A percentile compares a stretch with the other conserved stretches of the same genome.
Evolutionary conservation across 2,888 invertebrate genomes (phyloP).

Genomic region (Neuroscelio doddi): DNA sequence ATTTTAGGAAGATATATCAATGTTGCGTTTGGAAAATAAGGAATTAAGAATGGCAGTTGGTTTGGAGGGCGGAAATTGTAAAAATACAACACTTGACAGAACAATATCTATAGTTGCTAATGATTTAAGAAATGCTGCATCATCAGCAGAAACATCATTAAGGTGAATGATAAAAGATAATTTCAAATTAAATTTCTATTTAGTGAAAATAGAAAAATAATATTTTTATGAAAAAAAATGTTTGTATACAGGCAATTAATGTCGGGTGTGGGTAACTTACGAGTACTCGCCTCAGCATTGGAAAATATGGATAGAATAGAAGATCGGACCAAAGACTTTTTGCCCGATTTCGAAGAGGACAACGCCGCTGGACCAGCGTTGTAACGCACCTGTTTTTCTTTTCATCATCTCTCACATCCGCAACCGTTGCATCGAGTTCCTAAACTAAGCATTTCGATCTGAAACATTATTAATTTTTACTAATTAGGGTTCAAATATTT

Average conservation of each 20-base stretch:
- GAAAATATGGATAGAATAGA: slow-evolving; percentile 76
- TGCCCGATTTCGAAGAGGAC: slow-evolving; percentile 73
- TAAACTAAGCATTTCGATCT: slow-evolving; percentile 24
- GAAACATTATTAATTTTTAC: slow-evolving; percentile 3
- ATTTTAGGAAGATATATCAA: slow-evolving; percentile 73
- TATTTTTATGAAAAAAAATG: not conserved
- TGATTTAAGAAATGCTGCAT: slow-evolving; percentile 78
- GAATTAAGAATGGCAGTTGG: slow-evolving; percentile 72
- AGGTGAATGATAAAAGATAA: slow-evolving; percentile 66
- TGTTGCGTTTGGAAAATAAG: slow-evolving; percentile 74
- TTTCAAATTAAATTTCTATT: not conserved
- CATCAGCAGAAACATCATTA: slow-evolving; percentile 78
- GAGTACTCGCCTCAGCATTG: slow-evolving; percentile 78
- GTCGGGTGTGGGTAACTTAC: slow-evolving; percentile 79
- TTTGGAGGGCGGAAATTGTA: slow-evolving; percentile 69
- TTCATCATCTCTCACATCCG: slow-evolving; percentile 17
- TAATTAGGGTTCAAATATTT: slow-evolving; percentile 11
- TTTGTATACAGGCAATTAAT: slow-evolving; percentile 76
- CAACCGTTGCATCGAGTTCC: slow-evolving; percentile 48
- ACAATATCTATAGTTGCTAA: slow-evolving; percentile 75
- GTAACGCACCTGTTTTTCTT: slow-evolving; percentile 54
- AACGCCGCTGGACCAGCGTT: slow-evolving; percentile 74
- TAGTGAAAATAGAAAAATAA: no score
- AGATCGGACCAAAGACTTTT: slow-evolving; percentile 73
- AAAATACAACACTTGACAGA: slow-evolving; percentile 56